These are phyloP conservation scores for Emydocephalus ijimae DNA, from an alignment of 2,113 vertebrate genomes.

Conservation along the genomic window DNA sequence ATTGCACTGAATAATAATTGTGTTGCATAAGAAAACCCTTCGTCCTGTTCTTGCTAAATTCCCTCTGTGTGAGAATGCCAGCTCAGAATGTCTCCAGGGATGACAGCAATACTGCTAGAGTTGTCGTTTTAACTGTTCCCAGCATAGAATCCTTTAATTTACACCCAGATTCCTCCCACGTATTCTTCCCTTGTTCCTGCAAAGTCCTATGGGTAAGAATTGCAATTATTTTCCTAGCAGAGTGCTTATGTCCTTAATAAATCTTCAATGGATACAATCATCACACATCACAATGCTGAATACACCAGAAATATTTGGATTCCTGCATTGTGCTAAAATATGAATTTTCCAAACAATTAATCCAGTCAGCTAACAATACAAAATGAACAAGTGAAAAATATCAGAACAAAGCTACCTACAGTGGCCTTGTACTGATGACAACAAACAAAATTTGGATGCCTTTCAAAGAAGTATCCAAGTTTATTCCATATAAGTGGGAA, in stretches of 20 bases:
- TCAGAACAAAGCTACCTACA: neutral
- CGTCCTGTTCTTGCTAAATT: neutral
- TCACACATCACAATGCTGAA: neutral
- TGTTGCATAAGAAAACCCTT: neutral
- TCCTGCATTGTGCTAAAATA: neutral
- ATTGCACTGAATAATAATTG: neutral
- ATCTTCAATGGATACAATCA: neutral
- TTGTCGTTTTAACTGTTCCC: neutral
- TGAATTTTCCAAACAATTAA: neutral
- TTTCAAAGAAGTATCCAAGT: neutral
- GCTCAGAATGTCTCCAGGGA: neutral
- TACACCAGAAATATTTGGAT: neutral
- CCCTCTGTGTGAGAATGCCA: conserved; percentile 6
- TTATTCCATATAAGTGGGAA: neutral
- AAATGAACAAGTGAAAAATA: neutral
- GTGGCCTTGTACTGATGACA: neutral
- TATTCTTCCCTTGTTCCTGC: neutral
- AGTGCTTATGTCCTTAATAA: neutral
- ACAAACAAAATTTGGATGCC: neutral
- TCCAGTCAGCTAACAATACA: neutral
- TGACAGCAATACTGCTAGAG: fast-evolving
- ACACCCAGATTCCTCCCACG: neutral
- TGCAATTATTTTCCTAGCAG: neutral
- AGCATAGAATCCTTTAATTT: neutral
- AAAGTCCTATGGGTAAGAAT: neutral